Conservation (phyloP, 1,140 invertebrate species). For the Riptortus pedestris region DNA sequence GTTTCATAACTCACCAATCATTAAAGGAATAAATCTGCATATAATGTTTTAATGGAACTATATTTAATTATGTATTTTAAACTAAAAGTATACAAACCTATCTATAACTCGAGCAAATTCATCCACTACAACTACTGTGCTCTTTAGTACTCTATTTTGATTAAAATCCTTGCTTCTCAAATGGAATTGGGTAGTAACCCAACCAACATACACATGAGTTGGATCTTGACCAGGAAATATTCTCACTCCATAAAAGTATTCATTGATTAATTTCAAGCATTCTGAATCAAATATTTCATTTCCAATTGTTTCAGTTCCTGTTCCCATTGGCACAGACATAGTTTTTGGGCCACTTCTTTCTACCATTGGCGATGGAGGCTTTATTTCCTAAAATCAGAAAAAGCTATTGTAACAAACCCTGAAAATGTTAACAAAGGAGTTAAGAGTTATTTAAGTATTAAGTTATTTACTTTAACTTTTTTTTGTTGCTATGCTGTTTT, state of each 20-base stretch:
- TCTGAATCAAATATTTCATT: slow-evolving; percentile 77
- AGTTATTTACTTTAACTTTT: too few relatives aligned
- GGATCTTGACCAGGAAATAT: slow-evolving; percentile 97
- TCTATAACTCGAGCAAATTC: slow-evolving; percentile 62
- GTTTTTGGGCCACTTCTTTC: slow-evolving; percentile 55
- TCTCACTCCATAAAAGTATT: slow-evolving; percentile 55
- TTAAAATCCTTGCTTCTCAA: slow-evolving; percentile 83
- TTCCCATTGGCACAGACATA: slow-evolving; percentile 52
- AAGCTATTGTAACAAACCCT: neutral
- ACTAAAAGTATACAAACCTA: too few relatives aligned
- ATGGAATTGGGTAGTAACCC: slow-evolving; percentile 97
- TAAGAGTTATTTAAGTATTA: too few relatives aligned
- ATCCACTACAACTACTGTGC: slow-evolving; percentile 74
- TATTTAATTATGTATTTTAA: too few relatives aligned
- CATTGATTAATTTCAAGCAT: slow-evolving; percentile 86
- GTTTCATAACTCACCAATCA: neutral
- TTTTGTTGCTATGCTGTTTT: too few relatives aligned
- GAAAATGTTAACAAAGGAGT: too few relatives aligned
- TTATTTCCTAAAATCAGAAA: slow-evolving; percentile 5
- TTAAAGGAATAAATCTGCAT: too few relatives aligned
- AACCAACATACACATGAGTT: slow-evolving; percentile 94
- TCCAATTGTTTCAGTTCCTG: slow-evolving; percentile 60
- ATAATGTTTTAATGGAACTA: too few relatives aligned
- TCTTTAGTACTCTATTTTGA: slow-evolving; percentile 71
- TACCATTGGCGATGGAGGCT: slow-evolving; percentile 39